phyloP scores from a whole-genome alignment of 2,888 invertebrate species.

The Cataglyphis albicans region DNA sequence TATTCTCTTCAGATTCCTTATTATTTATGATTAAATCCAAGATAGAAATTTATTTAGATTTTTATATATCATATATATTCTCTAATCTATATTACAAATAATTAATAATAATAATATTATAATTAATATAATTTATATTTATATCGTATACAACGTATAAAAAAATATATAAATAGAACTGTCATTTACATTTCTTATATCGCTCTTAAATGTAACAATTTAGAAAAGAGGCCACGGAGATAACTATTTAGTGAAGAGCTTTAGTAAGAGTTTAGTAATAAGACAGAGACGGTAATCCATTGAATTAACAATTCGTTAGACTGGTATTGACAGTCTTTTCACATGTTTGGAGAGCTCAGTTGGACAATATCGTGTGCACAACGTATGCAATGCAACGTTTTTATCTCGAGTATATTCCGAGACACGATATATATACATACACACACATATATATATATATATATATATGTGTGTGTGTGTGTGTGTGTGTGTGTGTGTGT shows the following conservation, averaged over 20 bases:
- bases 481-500: too few species aligned
- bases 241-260: background rate
- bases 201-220: background rate
- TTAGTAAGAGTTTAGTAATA: background rate
- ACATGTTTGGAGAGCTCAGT: conserved; percentile 24
- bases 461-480: too few species aligned
- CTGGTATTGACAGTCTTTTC: conserved; percentile 19
- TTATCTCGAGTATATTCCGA: conserved; percentile 29
- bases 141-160: too few species aligned
- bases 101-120: too few species aligned
- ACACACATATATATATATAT: too few species aligned
- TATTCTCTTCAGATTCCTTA: too few species aligned
- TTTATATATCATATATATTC: too few species aligned
- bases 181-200: background rate
- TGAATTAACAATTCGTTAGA: conserved; percentile 22
- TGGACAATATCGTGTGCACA: conserved; percentile 5
- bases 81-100: too few species aligned
- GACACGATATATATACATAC: background rate
- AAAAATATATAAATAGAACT: too few species aligned
- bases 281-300: conserved; percentile 11
- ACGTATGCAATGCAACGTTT: conserved; percentile 20
- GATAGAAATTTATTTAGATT: too few species aligned
- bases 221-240: background rate
- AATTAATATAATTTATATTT: too few species aligned
- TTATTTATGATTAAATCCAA: too few species aligned